Percentiles rank a stretch among this genome's conserved stretches.
Evolutionary conservation across 2,797 vertebrate genomes (phyloP).

Genomic region (Sebastes ruberrimus): DNA sequence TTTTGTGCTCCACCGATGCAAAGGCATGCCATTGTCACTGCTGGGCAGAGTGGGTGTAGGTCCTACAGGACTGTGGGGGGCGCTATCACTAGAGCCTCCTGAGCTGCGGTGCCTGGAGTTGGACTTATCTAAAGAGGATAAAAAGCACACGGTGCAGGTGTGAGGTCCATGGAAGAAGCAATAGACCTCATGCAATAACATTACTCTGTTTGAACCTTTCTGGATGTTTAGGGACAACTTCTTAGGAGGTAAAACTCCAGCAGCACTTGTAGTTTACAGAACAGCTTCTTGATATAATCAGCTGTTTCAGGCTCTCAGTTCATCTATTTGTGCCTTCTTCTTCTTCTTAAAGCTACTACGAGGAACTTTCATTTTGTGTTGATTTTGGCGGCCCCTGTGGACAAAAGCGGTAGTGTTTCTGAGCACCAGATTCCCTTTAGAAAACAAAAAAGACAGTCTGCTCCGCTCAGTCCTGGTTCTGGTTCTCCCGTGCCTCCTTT

Average conservation of each 20-base stretch:
- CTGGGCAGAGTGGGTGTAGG: constrained; percentile 66
- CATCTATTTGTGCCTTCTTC: neutral
- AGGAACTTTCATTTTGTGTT: neutral
- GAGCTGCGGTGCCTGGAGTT: constrained; percentile 76
- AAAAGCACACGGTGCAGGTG: neutral
- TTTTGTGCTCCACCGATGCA: constrained; percentile 79
- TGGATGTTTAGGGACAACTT: neutral
- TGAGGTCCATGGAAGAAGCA: neutral
- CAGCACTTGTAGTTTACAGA: neutral
- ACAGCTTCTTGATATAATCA: neutral
- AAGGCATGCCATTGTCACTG: constrained; percentile 71
- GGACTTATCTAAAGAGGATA: constrained; percentile 72
- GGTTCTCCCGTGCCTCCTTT: no score
- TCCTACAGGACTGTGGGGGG: constrained; percentile 81
- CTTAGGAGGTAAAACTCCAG: neutral
- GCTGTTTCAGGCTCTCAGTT: neutral
- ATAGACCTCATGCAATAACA: neutral
- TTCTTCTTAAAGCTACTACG: neutral
- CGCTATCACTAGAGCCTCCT: constrained; percentile 76
- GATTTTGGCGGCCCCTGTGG: no score
- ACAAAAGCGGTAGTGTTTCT: no score
- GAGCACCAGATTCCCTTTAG: no score
- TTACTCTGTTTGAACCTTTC: neutral
- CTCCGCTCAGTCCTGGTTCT: no score
- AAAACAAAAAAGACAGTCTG: no score